Evolutionary conservation across 2,113 vertebrate genomes (phyloP).

Genomic region (Brachirus orientalis): DNA sequence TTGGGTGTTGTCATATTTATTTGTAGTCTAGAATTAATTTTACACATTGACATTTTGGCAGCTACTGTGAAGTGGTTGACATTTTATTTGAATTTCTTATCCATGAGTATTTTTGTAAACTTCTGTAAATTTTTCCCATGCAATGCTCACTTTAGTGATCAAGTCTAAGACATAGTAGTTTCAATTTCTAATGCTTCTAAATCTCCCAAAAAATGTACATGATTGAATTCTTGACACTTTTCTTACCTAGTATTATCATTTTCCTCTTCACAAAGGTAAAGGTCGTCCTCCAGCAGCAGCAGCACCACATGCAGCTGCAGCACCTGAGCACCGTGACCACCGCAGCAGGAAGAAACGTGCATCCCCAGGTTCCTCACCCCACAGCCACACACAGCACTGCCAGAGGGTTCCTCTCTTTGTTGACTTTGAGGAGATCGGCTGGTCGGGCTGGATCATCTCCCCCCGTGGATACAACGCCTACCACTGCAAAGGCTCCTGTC

Average conservation of each 20-base stretch:
- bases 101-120: too few relatives aligned
- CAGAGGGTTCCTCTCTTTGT: constrained; percentile 83
- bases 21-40: too few relatives aligned
- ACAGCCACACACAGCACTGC: constrained; percentile 60
- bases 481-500: constrained; percentile 84
- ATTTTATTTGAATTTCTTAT: too few relatives aligned
- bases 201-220: not conserved
- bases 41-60: too few relatives aligned
- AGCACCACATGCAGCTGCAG: constrained; percentile 1
- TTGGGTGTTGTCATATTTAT: too few relatives aligned
- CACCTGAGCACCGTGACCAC: constrained; percentile 4
- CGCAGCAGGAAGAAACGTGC: constrained; percentile 68
- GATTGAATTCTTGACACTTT: not conserved
- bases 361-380: constrained; percentile 12
- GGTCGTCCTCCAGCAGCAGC: constrained; percentile 13
- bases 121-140: too few relatives aligned
- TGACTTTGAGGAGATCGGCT: constrained; percentile 88
- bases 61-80: too few relatives aligned
- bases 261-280: constrained; percentile 27
- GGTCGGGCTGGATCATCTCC: constrained; percentile 90
- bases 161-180: too few relatives aligned
- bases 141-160: too few relatives aligned
- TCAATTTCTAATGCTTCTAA: too few relatives aligned
- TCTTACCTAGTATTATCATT: not conserved
- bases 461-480: constrained; percentile 87